Base-by-base conservation (phyloP, 2,888 invertebrate species). In the Diplolepis rosae region DNA sequence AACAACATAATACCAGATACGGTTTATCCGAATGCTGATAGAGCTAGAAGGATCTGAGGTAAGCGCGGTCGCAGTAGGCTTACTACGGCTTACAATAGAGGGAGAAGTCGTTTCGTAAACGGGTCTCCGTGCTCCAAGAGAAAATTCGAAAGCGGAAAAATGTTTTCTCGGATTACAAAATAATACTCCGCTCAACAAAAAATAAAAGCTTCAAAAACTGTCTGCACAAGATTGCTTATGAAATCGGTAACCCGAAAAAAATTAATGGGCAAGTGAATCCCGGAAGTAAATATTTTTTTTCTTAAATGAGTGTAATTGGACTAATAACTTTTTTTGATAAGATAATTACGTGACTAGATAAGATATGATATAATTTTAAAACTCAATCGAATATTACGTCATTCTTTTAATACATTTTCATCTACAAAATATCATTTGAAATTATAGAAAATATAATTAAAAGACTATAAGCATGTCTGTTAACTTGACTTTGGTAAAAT, bases 1-100 rank as follows among this genome's bases (percentile, higher is more conserved):
- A 79, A 77, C 80, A 79, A 79, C 82, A 82, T 82, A 84, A 84
- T 84, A 83, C 82, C 77, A 80, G 81, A 81, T 77, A 79, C 77
- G 80, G 83, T 79, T 84, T 84, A 84, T 84, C 84, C 84, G 78
- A 83, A 84, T 83, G 83, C 84, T 84, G 84, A 84, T 84, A 81
- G 81, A 82, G 81, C 83, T 74, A 71, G 71, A 76, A 76, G 78
- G 83, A 83, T 82, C 79, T 79, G 77, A 74, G 78, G 80, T 82
- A 81, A 84, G 82, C 80, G 80, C 79, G 79, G 77, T 77, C 78
- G 77, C 81, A 80, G 80, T 83, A 82, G 79, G 84, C 84, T 84
- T 84, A 84, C 79, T 77, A 72, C 79, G 82, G 82, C 84, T 84
- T 83, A n/a, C n/a, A n/a, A n/a, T n/a, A 84, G 52, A 48, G 72